Percentiles rank a stretch among this genome's conserved stretches.
These are phyloP conservation scores for Opisthograptis luteolata DNA, from an alignment of 2,888 invertebrate genomes.

Conservation along the genomic window DNA sequence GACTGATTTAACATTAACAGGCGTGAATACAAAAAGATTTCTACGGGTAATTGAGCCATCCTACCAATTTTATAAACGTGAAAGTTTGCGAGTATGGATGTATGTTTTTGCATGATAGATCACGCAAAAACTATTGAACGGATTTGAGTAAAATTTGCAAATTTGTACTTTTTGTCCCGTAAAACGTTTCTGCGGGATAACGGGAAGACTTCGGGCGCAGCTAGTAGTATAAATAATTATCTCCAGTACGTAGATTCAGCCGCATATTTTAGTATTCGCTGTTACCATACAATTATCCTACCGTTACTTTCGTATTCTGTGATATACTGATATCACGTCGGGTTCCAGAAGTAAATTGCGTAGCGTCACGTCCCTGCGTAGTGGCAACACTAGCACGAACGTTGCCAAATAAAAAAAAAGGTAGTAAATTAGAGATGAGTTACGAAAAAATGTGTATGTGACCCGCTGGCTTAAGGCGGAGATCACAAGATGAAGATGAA, in stretches of 20 bases:
- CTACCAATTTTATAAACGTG: too few species aligned
- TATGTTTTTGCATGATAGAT: too few species aligned
- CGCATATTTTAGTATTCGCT: not conserved
- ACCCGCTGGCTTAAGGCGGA: not conserved
- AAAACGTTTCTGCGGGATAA: too few species aligned
- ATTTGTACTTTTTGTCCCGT: too few species aligned
- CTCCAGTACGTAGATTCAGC: not conserved
- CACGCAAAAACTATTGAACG: too few species aligned
- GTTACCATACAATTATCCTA: constrained; percentile 6
- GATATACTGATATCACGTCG: constrained; percentile 1
- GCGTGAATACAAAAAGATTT: too few species aligned
- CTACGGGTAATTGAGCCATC: too few species aligned
- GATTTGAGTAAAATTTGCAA: too few species aligned
- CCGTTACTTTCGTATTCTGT: not conserved
- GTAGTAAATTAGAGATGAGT: not conserved
- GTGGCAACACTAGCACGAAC: constrained; percentile 7
- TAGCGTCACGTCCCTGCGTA: constrained; percentile 12
- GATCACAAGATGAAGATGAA: too few species aligned
- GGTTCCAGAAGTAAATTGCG: constrained; percentile 17
- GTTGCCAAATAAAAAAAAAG: constrained; percentile 11
- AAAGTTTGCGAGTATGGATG: too few species aligned
- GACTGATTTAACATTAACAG: too few species aligned
- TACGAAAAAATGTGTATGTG: not conserved
- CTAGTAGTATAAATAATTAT: not conserved
- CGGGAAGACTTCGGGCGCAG: too few species aligned